A percentile compares a stretch with the other conserved stretches of the same genome.
Conservation (phyloP, 2,797 vertebrate species). For the Tapera naevia region DNA sequence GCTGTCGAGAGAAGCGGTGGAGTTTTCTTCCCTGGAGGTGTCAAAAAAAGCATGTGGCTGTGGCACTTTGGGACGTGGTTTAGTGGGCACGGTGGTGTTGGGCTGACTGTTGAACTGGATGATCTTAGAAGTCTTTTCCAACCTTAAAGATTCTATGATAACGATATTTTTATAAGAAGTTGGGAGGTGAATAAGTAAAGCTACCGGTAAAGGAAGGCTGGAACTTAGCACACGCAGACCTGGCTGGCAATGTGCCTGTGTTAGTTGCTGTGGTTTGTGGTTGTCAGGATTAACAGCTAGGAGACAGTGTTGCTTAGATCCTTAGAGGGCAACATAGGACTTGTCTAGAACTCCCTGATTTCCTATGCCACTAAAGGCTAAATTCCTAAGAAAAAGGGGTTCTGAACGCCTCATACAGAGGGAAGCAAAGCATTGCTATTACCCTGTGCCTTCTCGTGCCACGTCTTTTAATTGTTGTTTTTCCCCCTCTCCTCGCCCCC, state of each 20-base stretch:
- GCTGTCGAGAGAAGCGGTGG: no score
- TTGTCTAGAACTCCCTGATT: background rate
- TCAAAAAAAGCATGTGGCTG: no score
- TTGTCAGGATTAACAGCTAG: background rate
- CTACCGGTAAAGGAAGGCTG: background rate
- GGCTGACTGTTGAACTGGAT: no score
- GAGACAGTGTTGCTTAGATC: background rate
- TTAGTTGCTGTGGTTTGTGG: background rate
- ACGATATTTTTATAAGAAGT: no score
- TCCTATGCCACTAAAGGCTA: background rate
- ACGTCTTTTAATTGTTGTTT: background rate
- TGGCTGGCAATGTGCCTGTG: background rate
- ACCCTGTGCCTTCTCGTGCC: background rate
- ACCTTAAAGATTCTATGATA: no score
- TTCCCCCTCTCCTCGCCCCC: background rate
- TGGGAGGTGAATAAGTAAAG: background rate
- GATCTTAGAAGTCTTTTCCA: no score
- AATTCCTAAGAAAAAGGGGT: background rate
- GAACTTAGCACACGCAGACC: rapidly evolving
- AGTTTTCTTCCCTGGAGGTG: no score
- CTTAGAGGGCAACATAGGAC: background rate
- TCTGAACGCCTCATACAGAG: background rate
- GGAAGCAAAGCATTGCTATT: background rate
- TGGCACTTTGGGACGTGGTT: no score
- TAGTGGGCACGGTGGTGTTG: no score